These are phyloP conservation scores for Tragelaphus imberbis DNA, from an alignment of 2,113 vertebrate species.

Conservation along the genomic window DNA sequence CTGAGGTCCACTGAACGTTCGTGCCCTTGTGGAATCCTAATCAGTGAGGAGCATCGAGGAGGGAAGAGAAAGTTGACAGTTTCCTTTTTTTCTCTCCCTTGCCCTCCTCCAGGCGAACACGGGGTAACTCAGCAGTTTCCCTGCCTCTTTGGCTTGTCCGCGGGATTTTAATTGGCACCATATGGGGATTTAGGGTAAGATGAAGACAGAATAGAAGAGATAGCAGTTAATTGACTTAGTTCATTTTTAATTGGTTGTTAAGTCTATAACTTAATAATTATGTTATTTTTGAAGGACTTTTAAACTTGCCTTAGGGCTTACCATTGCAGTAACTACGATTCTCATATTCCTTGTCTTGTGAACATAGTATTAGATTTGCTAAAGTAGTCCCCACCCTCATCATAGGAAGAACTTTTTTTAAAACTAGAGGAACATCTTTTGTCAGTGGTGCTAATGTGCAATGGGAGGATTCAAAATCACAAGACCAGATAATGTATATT, in stretches of 20 bases:
- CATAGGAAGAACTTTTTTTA: neutral
- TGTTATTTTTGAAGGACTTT: constrained; percentile 24
- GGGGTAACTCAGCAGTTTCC: neutral
- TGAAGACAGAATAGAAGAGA: neutral
- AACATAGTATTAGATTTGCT: neutral
- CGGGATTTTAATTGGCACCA: neutral
- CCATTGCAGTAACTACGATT: neutral
- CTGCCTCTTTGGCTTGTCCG: neutral
- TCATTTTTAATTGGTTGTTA: neutral
- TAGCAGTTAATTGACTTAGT: neutral
- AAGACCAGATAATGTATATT: neutral
- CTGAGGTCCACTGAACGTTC: neutral
- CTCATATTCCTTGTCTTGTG: neutral
- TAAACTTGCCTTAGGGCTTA: neutral
- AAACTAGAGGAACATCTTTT: neutral
- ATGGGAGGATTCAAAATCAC: neutral
- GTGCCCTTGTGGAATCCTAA: neutral
- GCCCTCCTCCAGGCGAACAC: neutral
- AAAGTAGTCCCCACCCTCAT: neutral
- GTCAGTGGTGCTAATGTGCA: neutral
- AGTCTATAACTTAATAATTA: constrained; percentile 6
- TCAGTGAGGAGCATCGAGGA: neutral
- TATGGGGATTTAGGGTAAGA: neutral
- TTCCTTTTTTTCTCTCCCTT: too few species aligned
- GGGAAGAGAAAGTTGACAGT: neutral